Percentiles rank a stretch among this genome's conserved stretches.
phyloP scores from a whole-genome alignment of 2,888 invertebrate species.

The Blastobasis adustella region DNA sequence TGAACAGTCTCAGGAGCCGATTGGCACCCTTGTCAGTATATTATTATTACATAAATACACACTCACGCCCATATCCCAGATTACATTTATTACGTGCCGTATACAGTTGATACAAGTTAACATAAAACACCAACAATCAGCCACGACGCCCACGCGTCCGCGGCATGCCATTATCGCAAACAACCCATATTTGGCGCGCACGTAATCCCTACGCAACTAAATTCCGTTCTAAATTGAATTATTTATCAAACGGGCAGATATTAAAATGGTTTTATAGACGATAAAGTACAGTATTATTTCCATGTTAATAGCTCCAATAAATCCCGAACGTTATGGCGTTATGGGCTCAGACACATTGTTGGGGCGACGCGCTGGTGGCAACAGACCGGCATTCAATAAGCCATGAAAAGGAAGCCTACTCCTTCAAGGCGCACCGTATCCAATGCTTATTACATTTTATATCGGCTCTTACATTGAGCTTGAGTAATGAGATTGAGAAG shows the following conservation, averaged over 20 bases:
- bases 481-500: background rate
- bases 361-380: constrained; percentile 10
- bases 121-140: too few relatives aligned
- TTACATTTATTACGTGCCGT: too few relatives aligned
- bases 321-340: constrained; percentile 39
- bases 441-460: constrained; percentile 3
- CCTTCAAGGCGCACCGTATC: constrained; percentile 4
- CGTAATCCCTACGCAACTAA: constrained; percentile 8
- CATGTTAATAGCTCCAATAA: constrained; percentile 64
- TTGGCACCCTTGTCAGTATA: too few relatives aligned
- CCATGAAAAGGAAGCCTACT: constrained; percentile 2
- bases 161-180: too few relatives aligned
- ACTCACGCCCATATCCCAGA: too few relatives aligned
- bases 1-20: too few relatives aligned
- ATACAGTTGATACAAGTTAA: too few relatives aligned
- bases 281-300: constrained; percentile 63
- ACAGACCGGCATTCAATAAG: constrained; percentile 6
- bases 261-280: constrained; percentile 62
- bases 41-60: too few relatives aligned
- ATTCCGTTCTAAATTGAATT: constrained; percentile 45
- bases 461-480: background rate
- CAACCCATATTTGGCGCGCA: too few relatives aligned
- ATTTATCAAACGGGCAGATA: constrained; percentile 57
- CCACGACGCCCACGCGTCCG: too few relatives aligned
- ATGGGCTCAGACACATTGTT: constrained; percentile 39